These are phyloP conservation scores for Kryptolebias ocellatus DNA, from an alignment of 2,797 vertebrate genomes.

Conservation along the genomic window DNA sequence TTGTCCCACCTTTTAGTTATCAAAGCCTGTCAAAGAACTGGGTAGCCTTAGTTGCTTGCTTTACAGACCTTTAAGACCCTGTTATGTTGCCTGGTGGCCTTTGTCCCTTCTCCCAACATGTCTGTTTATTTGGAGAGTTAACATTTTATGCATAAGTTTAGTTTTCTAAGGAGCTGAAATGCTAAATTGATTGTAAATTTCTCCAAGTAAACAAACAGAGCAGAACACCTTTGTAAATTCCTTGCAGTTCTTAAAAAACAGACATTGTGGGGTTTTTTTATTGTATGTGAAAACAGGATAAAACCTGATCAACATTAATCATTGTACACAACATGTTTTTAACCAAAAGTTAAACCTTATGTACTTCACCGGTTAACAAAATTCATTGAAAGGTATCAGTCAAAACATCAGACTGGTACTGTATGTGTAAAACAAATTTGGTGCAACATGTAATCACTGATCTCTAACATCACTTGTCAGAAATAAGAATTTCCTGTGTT, in stretches of 20 bases:
- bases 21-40: slow-evolving; percentile 47
- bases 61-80: slow-evolving; percentile 51
- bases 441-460: background rate
- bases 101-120: slow-evolving; percentile 52
- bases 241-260: slow-evolving; percentile 14
- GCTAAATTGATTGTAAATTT: slow-evolving; percentile 31
- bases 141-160: slow-evolving; percentile 19
- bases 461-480: background rate
- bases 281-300: slow-evolving; percentile 12
- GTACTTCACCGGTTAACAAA: background rate
- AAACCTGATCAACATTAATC: background rate
- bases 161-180: slow-evolving; percentile 16
- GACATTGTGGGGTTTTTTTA: slow-evolving; percentile 1
- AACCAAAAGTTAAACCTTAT: background rate
- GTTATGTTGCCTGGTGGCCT: slow-evolving; percentile 62
- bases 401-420: background rate
- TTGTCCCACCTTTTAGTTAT: slow-evolving; percentile 60
- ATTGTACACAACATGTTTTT: background rate
- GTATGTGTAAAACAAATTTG: background rate
- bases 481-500: background rate
- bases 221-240: slow-evolving; percentile 18
- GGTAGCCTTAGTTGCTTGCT: slow-evolving; percentile 68
- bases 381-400: background rate
- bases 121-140: slow-evolving; percentile 75
- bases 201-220: slow-evolving; percentile 68